Conservation (phyloP, 1,140 invertebrate genomes). For the Saxidomus purpurata region DNA sequence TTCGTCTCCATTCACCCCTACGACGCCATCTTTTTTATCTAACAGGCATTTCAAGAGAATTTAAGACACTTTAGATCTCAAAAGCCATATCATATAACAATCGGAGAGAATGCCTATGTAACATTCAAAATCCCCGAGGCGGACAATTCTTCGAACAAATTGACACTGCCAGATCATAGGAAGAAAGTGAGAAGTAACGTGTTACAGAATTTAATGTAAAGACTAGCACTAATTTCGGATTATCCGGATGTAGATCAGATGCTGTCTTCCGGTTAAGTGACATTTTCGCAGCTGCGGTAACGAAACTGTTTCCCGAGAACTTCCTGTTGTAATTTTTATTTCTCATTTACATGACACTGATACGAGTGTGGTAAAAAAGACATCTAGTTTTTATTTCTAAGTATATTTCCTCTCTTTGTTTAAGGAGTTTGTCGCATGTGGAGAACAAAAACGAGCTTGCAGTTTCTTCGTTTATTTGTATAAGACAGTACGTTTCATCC, state of each 20-base stretch:
- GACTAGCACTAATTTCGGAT: conserved; percentile 18
- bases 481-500: too few species aligned
- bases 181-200: background rate
- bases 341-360: background rate
- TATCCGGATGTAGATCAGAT: background rate
- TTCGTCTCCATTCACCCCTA: background rate
- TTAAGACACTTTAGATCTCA: background rate
- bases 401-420: background rate
- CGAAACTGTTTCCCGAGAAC: background rate
- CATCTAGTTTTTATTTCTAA: background rate
- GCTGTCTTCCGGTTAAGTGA: background rate
- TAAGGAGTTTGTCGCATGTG: too few species aligned
- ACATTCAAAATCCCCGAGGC: background rate
- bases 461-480: too few species aligned
- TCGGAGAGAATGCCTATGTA: background rate
- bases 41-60: background rate
- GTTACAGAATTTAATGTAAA: conserved; percentile 9
- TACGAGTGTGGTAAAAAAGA: background rate
- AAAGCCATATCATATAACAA: background rate
- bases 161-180: background rate
- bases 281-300: conserved; percentile 26
- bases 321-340: background rate
- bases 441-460: too few species aligned
- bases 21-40: background rate
- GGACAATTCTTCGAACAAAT: background rate